Base-by-base conservation (phyloP, 30 jellyfish, hydroid and myxozoan species). In the Mastigias papua region DNA sequence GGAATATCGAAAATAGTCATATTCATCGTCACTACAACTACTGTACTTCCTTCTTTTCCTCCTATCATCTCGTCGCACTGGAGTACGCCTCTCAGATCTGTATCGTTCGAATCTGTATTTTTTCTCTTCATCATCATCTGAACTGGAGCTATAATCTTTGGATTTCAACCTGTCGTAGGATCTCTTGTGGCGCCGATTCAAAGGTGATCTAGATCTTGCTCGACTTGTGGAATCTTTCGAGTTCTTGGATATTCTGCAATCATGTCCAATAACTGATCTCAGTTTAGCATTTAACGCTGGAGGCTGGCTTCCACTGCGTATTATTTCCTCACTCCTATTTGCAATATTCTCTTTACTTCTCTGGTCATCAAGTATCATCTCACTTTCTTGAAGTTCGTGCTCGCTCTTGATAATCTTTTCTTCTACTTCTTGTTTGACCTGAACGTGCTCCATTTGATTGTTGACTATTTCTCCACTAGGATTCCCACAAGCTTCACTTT, bases 21-120 rank as follows among this genome's bases (percentile, higher is more conserved):
- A 75, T 30, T 88, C 96, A 46, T 88, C 96, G 60, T 88, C 96
- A 65, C 96, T 88, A 48, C 89, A 79, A 64, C 96, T 88, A 54
- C 96, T 88, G 42, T 88, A 88, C 34, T 78, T 88, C 69, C 96
- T 51, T 60, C 90, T 48, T 58, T 77, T 73, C 32, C 96, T 29
- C 23, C 86, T 23, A 54, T 73, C 96, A 77, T 77, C 91, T 54
- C 75, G 35, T 69, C 96, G 76, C 84, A 79, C 34, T 11, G 90
- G 95, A 0, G 95, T 78, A 61, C 95, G 90, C 51, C 90, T 54
- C 63, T 88, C 96, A 0, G 91, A 77, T 9, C 58, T 78, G 37
- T 79, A 58, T 17, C 85, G 86, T 48, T 67, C 88, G 61, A 23
- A 88, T 26, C 96, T 67, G 10, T n/a, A 86, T 29, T 48, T 29